Percentiles rank a stretch among this genome's conserved stretches.
These are phyloP conservation scores for Argopecten irradians DNA, from an alignment of 1,140 invertebrate genomes.

Conservation along the genomic window DNA sequence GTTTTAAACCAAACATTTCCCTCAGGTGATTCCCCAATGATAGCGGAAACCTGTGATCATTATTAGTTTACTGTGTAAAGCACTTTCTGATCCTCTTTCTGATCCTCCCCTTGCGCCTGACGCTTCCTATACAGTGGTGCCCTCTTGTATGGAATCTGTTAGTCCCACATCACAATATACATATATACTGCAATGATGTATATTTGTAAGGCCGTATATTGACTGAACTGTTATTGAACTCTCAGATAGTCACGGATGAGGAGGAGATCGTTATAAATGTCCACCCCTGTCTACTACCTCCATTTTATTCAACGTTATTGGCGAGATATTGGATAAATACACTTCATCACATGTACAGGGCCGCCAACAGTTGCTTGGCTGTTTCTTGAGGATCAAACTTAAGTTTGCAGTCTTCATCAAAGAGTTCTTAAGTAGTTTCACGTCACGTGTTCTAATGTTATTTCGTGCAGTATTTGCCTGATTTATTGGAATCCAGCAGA, in stretches of 20 bases:
- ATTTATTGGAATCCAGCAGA: neutral
- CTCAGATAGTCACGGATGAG: neutral
- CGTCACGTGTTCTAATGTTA: neutral
- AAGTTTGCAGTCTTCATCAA: neutral
- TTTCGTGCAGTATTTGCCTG: neutral
- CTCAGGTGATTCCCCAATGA: neutral
- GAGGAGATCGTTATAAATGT: neutral
- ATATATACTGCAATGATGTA: neutral
- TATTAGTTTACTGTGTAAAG: neutral
- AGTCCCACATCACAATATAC: neutral
- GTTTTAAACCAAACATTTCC: neutral
- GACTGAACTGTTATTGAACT: slow-evolving; percentile 21
- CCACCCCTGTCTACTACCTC: neutral
- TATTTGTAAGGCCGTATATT: neutral
- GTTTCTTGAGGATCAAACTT: neutral
- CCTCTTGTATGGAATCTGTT: neutral
- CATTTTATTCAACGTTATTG: neutral
- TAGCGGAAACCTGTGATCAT: neutral
- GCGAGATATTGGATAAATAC: slow-evolving; percentile 9
- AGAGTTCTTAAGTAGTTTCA: neutral
- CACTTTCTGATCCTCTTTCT: neutral
- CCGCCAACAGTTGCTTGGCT: neutral
- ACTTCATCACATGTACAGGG: neutral
- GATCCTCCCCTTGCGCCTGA: no score
- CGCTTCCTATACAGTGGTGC: neutral